phyloP scores from a whole-genome alignment of 2,797 vertebrate genomes.

The Meriones psammophilus region DNA sequence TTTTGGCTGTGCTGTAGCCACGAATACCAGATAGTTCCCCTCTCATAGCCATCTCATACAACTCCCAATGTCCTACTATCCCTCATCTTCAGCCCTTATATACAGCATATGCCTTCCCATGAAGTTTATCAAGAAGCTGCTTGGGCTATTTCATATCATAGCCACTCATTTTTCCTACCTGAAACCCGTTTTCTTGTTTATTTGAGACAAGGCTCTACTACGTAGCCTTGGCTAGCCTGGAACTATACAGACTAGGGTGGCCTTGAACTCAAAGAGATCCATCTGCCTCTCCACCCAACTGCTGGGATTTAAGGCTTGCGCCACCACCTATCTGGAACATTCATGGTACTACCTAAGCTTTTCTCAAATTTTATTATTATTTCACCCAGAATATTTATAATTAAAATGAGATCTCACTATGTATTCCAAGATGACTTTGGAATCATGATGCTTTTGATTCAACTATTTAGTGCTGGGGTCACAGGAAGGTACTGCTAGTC shows the following conservation, averaged over 20 bases:
- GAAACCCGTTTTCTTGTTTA: neutral
- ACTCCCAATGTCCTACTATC: neutral
- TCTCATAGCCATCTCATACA: neutral
- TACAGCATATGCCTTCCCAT: neutral
- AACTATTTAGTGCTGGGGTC: neutral
- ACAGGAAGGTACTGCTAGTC: neutral
- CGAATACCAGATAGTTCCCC: too few species aligned
- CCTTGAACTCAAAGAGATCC: neutral
- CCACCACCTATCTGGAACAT: neutral
- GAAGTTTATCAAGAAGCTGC: conserved; percentile 23
- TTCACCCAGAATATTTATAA: neutral
- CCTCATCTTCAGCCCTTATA: neutral
- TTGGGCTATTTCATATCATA: neutral
- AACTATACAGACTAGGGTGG: neutral
- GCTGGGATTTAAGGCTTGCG: neutral
- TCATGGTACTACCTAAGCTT: conserved; percentile 27
- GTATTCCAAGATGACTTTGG: neutral
- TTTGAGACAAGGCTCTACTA: neutral
- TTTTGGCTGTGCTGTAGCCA: neutral
- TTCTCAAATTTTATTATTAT: conserved; percentile 16
- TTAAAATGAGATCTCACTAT: neutral
- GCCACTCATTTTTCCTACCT: neutral
- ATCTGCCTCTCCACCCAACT: neutral
- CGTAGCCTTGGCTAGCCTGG: neutral
- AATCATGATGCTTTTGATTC: neutral